Conservation (phyloP, 2,113 vertebrate species). For the Myocastor coypus region DNA sequence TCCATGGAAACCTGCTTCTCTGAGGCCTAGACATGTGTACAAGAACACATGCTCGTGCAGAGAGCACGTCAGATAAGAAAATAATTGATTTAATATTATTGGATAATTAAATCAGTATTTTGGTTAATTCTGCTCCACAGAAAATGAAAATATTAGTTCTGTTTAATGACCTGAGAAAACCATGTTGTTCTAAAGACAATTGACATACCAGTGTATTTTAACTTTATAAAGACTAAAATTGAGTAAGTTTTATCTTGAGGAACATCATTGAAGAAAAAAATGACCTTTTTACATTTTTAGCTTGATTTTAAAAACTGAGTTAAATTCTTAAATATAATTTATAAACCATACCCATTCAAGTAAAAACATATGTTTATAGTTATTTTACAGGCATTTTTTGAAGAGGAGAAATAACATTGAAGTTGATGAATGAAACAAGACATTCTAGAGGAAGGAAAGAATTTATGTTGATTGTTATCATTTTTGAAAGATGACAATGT, state of each 20-base stretch:
- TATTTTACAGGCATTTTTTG: neutral
- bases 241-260: neutral
- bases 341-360: neutral
- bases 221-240: neutral
- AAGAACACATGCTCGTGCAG: neutral
- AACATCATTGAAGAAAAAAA: neutral
- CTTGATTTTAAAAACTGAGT: slow-evolving; percentile 22
- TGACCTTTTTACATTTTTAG: neutral
- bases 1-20: slow-evolving; percentile 40
- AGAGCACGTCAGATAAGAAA: neutral
- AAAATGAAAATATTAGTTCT: slow-evolving; percentile 39
- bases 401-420: neutral
- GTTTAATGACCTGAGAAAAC: neutral
- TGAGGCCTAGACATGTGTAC: neutral
- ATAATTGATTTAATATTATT: slow-evolving; percentile 19
- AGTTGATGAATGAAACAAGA: neutral
- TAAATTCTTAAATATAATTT: neutral
- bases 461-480: neutral
- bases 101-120: slow-evolving; percentile 65
- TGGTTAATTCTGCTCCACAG: slow-evolving; percentile 42
- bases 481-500: neutral
- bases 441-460: slow-evolving; percentile 19
- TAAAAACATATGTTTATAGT: neutral
- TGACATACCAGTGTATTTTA: neutral
- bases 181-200: neutral